These are phyloP conservation scores for Clarias fuscus DNA, from an alignment of 2,797 vertebrate genomes.

Conservation along the genomic window DNA sequence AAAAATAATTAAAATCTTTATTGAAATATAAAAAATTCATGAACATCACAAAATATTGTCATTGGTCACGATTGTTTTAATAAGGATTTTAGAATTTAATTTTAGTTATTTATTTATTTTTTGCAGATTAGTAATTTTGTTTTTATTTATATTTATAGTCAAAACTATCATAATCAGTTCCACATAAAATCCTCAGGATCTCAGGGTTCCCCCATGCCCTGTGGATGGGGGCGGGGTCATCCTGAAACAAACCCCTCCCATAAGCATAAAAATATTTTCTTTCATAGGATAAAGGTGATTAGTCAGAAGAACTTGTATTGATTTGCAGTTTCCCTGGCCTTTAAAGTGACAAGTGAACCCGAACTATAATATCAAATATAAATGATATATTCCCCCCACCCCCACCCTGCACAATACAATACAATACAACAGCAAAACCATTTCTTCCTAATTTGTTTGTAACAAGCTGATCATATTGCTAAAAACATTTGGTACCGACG, in stretches of 20 bases:
- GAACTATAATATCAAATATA: not conserved
- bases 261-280: not conserved
- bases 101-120: too few relatives aligned
- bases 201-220: not conserved
- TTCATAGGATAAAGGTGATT: not conserved
- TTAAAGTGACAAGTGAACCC: constrained; percentile 13
- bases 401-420: too few relatives aligned
- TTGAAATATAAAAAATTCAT: not conserved
- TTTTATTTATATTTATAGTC: too few relatives aligned
- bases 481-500: not conserved
- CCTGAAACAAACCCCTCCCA: not conserved
- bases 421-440: not conserved
- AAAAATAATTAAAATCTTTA: too few relatives aligned
- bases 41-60: not conserved
- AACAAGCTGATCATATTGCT: not conserved
- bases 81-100: too few relatives aligned
- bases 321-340: constrained; percentile 11
- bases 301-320: constrained; percentile 19
- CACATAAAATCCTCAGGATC: not conserved
- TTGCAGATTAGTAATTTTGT: too few relatives aligned
- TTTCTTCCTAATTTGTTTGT: not conserved
- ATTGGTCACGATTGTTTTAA: too few relatives aligned
- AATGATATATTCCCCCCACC: not conserved
- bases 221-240: not conserved
- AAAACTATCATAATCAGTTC: not conserved